Conservation (phyloP, 2,888 invertebrate species). For the Perizoma flavofasciatum region DNA sequence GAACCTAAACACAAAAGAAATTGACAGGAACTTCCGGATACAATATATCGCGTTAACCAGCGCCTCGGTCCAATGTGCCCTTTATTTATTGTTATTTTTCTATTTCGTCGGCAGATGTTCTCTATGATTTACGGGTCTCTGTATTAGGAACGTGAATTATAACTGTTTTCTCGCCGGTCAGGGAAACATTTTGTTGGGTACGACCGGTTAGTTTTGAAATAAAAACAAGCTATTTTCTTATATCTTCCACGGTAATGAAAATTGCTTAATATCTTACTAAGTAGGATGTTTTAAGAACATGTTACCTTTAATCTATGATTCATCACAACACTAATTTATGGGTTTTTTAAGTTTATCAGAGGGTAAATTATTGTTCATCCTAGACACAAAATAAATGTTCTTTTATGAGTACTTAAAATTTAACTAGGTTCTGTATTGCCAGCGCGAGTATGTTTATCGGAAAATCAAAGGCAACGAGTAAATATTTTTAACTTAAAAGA, state of each 20-base stretch:
- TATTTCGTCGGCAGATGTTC: constrained; percentile 83
- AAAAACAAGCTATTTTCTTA: constrained; percentile 9
- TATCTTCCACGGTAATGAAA: no score
- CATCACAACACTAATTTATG: no score
- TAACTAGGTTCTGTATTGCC: no score
- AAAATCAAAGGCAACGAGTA: no score
- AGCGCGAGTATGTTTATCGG: no score
- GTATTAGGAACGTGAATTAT: constrained; percentile 79
- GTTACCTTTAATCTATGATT: no score
- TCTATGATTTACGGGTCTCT: constrained; percentile 75
- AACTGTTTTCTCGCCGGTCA: constrained; percentile 57
- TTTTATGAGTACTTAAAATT: no score
- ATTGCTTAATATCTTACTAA: background rate
- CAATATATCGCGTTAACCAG: constrained; percentile 58
- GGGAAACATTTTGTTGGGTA: constrained; percentile 43
- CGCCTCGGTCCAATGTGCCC: constrained; percentile 39
- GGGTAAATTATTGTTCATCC: no score
- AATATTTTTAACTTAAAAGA: no score
- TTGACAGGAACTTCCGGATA: constrained; percentile 32
- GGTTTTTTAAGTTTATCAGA: no score
- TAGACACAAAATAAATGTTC: no score
- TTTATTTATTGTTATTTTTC: constrained; percentile 84
- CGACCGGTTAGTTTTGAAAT: constrained; percentile 33
- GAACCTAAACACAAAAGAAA: constrained; percentile 25
- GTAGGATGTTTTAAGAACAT: background rate